Conservation (phyloP, 1,140 invertebrate species). For the Nasonia giraulti region DNA sequence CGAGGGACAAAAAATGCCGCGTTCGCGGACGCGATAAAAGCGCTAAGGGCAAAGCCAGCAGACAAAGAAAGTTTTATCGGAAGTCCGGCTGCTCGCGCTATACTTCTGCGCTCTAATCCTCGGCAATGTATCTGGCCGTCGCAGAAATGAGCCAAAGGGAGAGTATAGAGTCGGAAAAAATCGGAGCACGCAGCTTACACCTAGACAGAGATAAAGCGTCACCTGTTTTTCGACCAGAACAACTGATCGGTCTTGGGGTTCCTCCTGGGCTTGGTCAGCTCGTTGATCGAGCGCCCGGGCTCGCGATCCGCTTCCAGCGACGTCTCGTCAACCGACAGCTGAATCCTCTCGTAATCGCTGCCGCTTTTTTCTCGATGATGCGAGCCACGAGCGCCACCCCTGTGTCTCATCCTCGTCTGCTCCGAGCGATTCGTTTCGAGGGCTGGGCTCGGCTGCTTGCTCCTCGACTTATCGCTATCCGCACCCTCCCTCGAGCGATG, state of each 20-base stretch:
- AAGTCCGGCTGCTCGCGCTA: background rate
- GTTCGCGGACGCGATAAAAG: too few relatives aligned
- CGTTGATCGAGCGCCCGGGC: constrained; percentile 28
- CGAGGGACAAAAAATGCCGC: too few relatives aligned
- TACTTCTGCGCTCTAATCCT: constrained; percentile 22
- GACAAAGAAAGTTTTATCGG: constrained; percentile 11
- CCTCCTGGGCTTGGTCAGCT: constrained; percentile 23
- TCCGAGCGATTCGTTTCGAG: constrained; percentile 29
- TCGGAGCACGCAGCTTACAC: background rate
- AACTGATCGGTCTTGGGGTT: constrained; percentile 27
- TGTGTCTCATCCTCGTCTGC: constrained; percentile 26
- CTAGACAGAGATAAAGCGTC: constrained; percentile 7
- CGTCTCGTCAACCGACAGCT: constrained; percentile 5
- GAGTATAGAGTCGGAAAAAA: background rate
- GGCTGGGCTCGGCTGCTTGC: background rate
- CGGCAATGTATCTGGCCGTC: background rate
- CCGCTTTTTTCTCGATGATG: constrained; percentile 32
- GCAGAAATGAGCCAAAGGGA: background rate
- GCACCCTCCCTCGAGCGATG: constrained; percentile 8
- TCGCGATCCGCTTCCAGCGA: background rate
- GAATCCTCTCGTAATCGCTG: constrained; percentile 23
- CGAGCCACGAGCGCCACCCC: background rate
- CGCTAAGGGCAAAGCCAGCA: too few relatives aligned
- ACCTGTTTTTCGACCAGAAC: constrained; percentile 52
- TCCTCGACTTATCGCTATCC: constrained; percentile 45